phyloP scores from a whole-genome alignment of 2,797 vertebrate genomes.

The Coreius guichenoti region DNA sequence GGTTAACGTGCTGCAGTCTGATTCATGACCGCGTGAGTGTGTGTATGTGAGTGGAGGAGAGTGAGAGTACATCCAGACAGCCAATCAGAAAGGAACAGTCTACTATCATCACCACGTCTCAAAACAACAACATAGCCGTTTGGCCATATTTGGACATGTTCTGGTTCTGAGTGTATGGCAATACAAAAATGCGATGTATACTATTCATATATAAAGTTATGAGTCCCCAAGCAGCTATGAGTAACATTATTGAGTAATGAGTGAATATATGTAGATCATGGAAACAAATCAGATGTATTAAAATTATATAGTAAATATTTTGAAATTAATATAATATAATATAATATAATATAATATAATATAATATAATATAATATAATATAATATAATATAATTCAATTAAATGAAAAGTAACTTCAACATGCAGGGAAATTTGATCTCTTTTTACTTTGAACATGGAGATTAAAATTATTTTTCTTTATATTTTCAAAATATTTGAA shows the following conservation, averaged over 20 bases:
- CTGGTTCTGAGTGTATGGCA: constrained; percentile 26
- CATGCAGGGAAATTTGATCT: neutral
- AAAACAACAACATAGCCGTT: constrained; percentile 51
- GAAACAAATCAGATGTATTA: neutral
- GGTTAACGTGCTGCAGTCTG: constrained; percentile 46
- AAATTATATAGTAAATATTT: neutral
- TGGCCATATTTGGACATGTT: constrained; percentile 64
- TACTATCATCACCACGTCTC: constrained; percentile 56
- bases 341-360: too few species aligned
- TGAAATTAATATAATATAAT: too few species aligned
- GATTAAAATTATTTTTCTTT: neutral
- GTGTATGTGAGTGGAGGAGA: constrained; percentile 22
- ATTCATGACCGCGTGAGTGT: constrained; percentile 43
- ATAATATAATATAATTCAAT: too few species aligned
- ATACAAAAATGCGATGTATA: neutral
- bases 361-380: too few species aligned
- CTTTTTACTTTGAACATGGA: neutral
- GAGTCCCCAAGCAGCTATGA: neutral
- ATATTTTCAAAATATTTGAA: neutral
- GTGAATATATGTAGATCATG: neutral
- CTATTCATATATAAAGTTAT: neutral
- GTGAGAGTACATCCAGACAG: constrained; percentile 29
- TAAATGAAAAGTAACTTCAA: neutral
- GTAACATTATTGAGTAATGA: neutral
- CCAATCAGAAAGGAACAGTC: constrained; percentile 57